Conservation (phyloP, 2,888 invertebrate species). For the Vanessa cardui region DNA sequence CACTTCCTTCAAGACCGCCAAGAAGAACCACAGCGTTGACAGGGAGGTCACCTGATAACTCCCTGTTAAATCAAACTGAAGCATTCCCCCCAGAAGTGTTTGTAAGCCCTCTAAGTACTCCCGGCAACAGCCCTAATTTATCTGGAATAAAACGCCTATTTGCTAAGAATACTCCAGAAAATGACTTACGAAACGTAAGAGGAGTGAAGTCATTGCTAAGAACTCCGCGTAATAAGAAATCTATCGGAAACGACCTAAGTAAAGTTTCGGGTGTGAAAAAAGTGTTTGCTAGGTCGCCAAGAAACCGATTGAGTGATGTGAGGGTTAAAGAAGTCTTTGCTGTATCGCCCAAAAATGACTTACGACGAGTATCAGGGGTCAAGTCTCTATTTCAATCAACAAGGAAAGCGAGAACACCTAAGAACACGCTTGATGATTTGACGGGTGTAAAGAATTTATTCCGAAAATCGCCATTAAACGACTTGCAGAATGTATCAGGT, state of each 20-base stretch:
- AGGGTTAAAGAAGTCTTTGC: slow-evolving; percentile 65
- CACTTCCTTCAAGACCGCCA: slow-evolving; percentile 41
- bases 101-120: slow-evolving; percentile 63
- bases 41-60: slow-evolving; percentile 48
- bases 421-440: slow-evolving; percentile 64
- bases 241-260: slow-evolving; percentile 65
- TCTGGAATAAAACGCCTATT: slow-evolving; percentile 59
- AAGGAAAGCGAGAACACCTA: slow-evolving; percentile 52
- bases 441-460: slow-evolving; percentile 65
- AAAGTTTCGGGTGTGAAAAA: slow-evolving; percentile 67
- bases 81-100: slow-evolving; percentile 61
- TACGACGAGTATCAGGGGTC: slow-evolving; percentile 53
- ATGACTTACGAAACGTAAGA: slow-evolving; percentile 56
- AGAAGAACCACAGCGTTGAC: slow-evolving; percentile 52
- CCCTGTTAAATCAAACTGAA: slow-evolving; percentile 49
- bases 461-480: slow-evolving; percentile 54
- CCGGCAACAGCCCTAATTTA: slow-evolving; percentile 54
- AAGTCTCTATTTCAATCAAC: slow-evolving; percentile 49
- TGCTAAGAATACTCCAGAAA: slow-evolving; percentile 52
- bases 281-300: slow-evolving; percentile 60
- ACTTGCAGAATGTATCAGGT: slow-evolving; percentile 65
- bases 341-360: slow-evolving; percentile 56
- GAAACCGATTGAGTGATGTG: slow-evolving; percentile 61
- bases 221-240: slow-evolving; percentile 56
- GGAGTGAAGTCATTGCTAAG: slow-evolving; percentile 54